A percentile compares a stretch with the other conserved stretches of the same genome.
These are phyloP conservation scores for Belgica antarctica DNA, from an alignment of 2,888 invertebrate genomes.

Conservation along the genomic window DNA sequence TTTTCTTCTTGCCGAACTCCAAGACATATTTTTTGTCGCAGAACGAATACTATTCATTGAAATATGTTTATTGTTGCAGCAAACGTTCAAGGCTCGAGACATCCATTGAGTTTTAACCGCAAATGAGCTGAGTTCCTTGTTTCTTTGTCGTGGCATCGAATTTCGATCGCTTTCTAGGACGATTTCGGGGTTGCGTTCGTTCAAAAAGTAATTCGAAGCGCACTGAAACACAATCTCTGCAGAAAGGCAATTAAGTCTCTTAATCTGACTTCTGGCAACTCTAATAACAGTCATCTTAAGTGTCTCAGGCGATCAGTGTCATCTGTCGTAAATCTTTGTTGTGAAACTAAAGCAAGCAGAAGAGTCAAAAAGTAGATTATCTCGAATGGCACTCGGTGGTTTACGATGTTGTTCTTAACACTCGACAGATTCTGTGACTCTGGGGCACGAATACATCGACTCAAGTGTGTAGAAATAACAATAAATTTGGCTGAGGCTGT, in stretches of 20 bases:
- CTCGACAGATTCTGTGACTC: conserved; percentile 10
- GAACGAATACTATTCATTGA: conserved; percentile 21
- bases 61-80: conserved; percentile 38
- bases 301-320: conserved; percentile 28
- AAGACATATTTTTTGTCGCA: too few relatives aligned
- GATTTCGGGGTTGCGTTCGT: conserved; percentile 39
- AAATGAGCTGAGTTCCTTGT: conserved; percentile 17
- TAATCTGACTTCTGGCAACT: conserved; percentile 43
- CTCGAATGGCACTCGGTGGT: conserved; percentile 28
- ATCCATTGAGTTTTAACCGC: conserved; percentile 41
- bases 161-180: conserved; percentile 1
- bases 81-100: neutral
- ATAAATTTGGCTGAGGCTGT: conserved; percentile 32
- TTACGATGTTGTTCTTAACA: conserved; percentile 29
- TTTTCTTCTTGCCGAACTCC: conserved; percentile 19
- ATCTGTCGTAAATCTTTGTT: conserved; percentile 32
- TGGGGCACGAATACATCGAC: neutral
- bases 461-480: conserved; percentile 31
- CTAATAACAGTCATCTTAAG: conserved; percentile 6
- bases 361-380: too few relatives aligned
- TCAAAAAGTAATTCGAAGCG: conserved; percentile 22
- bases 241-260: conserved; percentile 28
- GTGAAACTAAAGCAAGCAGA: neutral
- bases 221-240: neutral
- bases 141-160: conserved; percentile 6